These are phyloP conservation scores for Odontothrips loti DNA, from an alignment of 2,888 invertebrate genomes.

Conservation along the genomic window DNA sequence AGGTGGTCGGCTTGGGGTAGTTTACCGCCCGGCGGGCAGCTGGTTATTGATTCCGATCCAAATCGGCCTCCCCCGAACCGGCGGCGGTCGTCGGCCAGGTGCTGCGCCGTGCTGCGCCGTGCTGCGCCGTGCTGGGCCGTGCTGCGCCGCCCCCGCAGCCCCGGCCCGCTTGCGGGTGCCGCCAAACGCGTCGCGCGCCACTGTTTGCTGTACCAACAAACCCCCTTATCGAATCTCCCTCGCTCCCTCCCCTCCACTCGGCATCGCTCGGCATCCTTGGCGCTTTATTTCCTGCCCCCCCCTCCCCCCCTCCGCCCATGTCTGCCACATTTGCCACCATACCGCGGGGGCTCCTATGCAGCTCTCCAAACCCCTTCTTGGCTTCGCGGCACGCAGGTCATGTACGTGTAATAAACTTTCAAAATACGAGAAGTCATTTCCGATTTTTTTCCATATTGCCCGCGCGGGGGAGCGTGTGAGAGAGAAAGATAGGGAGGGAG, in stretches of 20 bases:
- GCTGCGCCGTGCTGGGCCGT: too few relatives aligned
- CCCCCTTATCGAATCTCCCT: conserved; percentile 19
- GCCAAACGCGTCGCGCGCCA: conserved; percentile 47
- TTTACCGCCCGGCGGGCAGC: too few relatives aligned
- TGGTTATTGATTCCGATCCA: too few relatives aligned
- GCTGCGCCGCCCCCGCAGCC: neutral
- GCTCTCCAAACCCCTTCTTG: neutral
- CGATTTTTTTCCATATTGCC: conserved; percentile 1
- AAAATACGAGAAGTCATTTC: conserved; percentile 20
- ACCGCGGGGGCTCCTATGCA: neutral
- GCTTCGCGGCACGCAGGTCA: neutral
- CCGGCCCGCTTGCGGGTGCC: neutral
- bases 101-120: too few relatives aligned
- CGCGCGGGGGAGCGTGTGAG: neutral
- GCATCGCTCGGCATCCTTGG: neutral
- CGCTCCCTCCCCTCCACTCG: neutral
- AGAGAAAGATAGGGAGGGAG: neutral
- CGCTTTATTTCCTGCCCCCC: neutral
- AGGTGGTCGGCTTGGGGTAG: too few relatives aligned
- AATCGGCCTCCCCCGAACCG: too few relatives aligned
- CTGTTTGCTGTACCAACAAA: conserved; percentile 22
- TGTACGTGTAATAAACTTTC: conserved; percentile 19
- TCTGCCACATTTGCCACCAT: neutral
- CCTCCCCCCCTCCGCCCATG: neutral
- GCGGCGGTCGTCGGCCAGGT: too few relatives aligned